These are phyloP conservation scores for Garra rufa DNA, from an alignment of 2,113 vertebrate species.

Conservation along the genomic window DNA sequence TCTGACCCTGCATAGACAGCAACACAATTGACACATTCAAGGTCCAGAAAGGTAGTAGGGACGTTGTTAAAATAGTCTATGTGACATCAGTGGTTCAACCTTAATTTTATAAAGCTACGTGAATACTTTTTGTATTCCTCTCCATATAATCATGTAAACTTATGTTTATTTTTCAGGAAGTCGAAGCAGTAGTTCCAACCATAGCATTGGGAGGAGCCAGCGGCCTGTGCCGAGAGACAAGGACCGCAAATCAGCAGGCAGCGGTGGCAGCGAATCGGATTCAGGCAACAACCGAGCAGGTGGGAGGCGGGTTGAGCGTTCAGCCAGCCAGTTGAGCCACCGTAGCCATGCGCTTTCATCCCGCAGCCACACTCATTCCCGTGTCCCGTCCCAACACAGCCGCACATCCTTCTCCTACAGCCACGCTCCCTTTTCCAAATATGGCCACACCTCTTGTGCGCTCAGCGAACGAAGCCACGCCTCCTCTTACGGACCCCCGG, in stretches of 20 bases:
- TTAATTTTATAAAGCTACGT: no score
- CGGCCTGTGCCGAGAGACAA: constrained; percentile 84
- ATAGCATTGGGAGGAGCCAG: constrained; percentile 86
- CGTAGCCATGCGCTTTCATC: constrained; percentile 63
- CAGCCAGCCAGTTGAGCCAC: constrained; percentile 85
- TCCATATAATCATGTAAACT: background rate
- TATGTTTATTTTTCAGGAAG: constrained; percentile 78
- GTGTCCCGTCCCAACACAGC: constrained; percentile 65
- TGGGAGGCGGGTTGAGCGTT: constrained; percentile 75
- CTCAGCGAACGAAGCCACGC: constrained; percentile 88
- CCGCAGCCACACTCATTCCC: constrained; percentile 71
- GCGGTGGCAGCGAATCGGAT: constrained; percentile 80
- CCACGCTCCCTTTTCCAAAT: constrained; percentile 72
- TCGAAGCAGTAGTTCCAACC: constrained; percentile 95
- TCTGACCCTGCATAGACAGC: no score
- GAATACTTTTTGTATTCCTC: no score
- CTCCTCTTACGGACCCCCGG: constrained; percentile 86
- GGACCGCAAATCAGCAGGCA: constrained; percentile 80
- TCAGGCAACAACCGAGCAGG: constrained; percentile 71
- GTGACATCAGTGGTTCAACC: no score
- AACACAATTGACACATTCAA: no score
- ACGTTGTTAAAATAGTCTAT: no score
- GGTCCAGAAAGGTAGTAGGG: no score
- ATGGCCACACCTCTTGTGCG: constrained; percentile 78
- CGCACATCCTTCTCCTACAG: constrained; percentile 70